Conservation (phyloP, 2,797 vertebrate species). For the Semaprochilodus insignis region DNA sequence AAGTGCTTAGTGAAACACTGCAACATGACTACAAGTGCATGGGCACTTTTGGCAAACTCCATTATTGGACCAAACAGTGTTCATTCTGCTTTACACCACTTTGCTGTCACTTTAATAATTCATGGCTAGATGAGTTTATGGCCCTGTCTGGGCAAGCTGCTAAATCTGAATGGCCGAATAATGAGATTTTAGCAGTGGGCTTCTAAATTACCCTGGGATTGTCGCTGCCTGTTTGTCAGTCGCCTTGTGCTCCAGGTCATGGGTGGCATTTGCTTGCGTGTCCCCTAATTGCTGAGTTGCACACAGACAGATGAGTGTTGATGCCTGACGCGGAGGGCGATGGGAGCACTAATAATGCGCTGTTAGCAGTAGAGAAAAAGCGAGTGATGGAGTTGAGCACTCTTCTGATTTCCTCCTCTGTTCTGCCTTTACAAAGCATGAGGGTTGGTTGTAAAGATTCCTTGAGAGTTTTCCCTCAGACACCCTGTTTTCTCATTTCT, state of each 20-base stretch:
- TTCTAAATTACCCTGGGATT: constrained; percentile 99
- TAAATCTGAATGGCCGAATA: constrained; percentile 99
- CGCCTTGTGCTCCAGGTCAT: constrained; percentile 95
- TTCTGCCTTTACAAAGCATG: constrained; percentile 11
- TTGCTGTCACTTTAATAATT: constrained; percentile 97
- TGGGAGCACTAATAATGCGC: constrained; percentile 53
- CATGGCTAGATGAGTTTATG: constrained; percentile 98
- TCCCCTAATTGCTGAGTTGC: constrained; percentile 99
- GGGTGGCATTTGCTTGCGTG: constrained; percentile 98
- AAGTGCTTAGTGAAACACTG: neutral
- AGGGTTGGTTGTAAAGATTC: neutral
- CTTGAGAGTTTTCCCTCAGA: neutral
- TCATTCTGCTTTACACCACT: constrained; percentile 88
- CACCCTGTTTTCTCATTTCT: neutral
- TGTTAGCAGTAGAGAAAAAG: constrained; percentile 29
- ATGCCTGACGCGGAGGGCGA: constrained; percentile 86
- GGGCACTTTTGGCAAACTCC: constrained; percentile 67
- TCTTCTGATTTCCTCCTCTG: neutral
- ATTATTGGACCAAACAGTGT: constrained; percentile 87
- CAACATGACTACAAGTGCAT: constrained; percentile 18
- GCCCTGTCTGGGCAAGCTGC: constrained; percentile 89
- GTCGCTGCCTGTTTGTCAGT: constrained; percentile 98
- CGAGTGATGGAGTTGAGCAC: neutral
- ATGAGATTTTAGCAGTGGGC: constrained; percentile 99
- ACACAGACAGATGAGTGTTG: constrained; percentile 99